Conservation (phyloP, 2,888 invertebrate species). For the Pammene aurita region DNA sequence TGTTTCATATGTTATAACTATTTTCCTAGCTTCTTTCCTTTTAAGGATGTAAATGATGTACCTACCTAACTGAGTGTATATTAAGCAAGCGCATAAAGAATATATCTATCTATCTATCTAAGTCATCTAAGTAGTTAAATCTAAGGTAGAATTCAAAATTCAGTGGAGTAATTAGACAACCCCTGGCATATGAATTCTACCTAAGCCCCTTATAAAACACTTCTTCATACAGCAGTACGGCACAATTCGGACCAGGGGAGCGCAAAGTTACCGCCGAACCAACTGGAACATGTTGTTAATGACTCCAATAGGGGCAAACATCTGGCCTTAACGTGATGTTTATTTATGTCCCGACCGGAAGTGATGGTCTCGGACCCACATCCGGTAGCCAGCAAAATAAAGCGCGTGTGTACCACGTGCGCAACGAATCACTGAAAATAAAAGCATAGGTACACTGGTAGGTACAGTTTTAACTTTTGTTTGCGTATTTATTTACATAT, state of each 20-base stretch:
- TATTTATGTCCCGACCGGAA: slow-evolving; percentile 75
- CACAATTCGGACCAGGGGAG: background rate
- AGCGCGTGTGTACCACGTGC: slow-evolving; percentile 52
- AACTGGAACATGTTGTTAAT: slow-evolving; percentile 42
- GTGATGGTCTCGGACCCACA: slow-evolving; percentile 70
- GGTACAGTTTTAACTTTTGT: background rate
- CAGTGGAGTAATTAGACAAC: too few species aligned
- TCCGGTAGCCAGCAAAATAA: slow-evolving; percentile 62
- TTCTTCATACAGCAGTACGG: background rate
- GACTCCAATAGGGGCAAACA: slow-evolving; percentile 62
- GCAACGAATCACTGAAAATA: slow-evolving; percentile 45
- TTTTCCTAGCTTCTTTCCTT: too few species aligned
- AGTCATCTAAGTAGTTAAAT: too few species aligned
- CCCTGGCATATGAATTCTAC: too few species aligned
- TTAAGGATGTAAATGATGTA: too few species aligned
- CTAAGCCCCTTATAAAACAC: too few species aligned
- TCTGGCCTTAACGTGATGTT: slow-evolving; percentile 69
- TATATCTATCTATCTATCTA: too few species aligned
- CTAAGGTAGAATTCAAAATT: too few species aligned
- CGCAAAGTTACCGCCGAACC: slow-evolving; percentile 5
- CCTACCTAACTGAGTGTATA: too few species aligned
- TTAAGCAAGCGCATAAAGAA: too few species aligned
- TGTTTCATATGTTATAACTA: too few species aligned
- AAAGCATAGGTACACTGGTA: background rate
- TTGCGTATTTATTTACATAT: too few species aligned